phyloP scores from a whole-genome alignment of 1,140 invertebrate genomes.

The Zaprionus taronus region DNA sequence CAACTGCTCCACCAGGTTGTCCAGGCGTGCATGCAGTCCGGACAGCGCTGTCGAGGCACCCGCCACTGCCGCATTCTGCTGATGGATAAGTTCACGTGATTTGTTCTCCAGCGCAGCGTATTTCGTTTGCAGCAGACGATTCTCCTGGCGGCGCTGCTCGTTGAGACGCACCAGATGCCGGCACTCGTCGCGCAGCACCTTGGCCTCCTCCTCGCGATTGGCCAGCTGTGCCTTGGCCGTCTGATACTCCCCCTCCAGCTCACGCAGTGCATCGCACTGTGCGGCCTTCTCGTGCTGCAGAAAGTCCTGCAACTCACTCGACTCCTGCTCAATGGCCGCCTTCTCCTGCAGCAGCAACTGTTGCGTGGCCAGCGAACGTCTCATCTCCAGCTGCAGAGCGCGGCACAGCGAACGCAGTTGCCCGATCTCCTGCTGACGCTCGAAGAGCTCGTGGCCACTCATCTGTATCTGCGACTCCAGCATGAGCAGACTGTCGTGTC shows the following conservation, averaged over 20 bases:
- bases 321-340: conserved; percentile 89
- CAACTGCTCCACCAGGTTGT: conserved; percentile 89
- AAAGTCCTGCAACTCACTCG: conserved; percentile 90
- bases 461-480: conserved; percentile 90
- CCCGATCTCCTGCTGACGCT: conserved; percentile 91
- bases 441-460: conserved; percentile 89
- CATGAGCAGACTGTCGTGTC: conserved; percentile 89
- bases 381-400: conserved; percentile 87
- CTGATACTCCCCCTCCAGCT: conserved; percentile 89
- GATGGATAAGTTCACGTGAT: conserved; percentile 87
- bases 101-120: conserved; percentile 87
- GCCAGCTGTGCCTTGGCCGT: conserved; percentile 85
- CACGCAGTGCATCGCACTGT: conserved; percentile 89
- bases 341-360: conserved; percentile 89
- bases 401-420: conserved; percentile 88
- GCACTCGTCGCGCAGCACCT: conserved; percentile 90
- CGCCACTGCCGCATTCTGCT: conserved; percentile 89
- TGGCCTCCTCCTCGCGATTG: conserved; percentile 86
- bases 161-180: conserved; percentile 91
- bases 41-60: conserved; percentile 90
- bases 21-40: conserved; percentile 88
- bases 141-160: conserved; percentile 91
- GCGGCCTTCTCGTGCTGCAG: conserved; percentile 91
- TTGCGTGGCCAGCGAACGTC: conserved; percentile 87
- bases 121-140: conserved; percentile 88